These are phyloP conservation scores for Heterotis niloticus DNA, from an alignment of 2,113 vertebrate species.

Conservation along the genomic window DNA sequence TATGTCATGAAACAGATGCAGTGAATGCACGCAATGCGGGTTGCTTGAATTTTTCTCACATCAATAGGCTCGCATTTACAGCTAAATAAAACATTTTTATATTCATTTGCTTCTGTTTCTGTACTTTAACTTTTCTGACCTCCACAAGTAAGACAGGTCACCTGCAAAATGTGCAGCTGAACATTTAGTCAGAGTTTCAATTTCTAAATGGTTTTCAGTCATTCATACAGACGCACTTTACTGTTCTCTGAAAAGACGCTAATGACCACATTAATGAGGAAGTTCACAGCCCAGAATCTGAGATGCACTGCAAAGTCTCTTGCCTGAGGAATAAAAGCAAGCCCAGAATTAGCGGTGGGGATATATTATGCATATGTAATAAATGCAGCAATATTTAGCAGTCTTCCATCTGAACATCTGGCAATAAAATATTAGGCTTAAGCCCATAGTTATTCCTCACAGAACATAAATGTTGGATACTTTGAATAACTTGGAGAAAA, in stretches of 20 bases:
- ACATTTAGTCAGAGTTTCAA: not conserved
- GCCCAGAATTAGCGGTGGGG: not conserved
- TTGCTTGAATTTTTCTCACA: no score
- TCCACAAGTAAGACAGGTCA: no score
- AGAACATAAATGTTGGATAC: no score
- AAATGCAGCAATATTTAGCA: conserved; percentile 14
- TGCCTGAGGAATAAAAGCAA: conserved; percentile 1
- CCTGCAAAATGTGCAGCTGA: no score
- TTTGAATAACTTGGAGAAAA: not conserved
- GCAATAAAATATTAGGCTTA: no score
- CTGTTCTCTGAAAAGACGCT: not conserved
- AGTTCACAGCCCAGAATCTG: not conserved
- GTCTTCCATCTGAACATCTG: not conserved
- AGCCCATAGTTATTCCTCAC: no score
- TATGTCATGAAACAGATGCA: not conserved
- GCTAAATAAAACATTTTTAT: no score
- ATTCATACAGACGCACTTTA: not conserved
- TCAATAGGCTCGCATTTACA: no score
- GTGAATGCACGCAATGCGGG: not conserved
- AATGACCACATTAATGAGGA: not conserved
- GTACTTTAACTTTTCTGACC: no score
- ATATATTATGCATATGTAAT: conserved; percentile 10
- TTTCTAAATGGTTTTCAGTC: not conserved
- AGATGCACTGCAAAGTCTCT: not conserved
- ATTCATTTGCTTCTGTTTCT: no score